A percentile compares a stretch with the other conserved stretches of the same genome.
Conservation (phyloP, 35 echinoderm and acorn worm genomes). For the Lytechinus pictus region DNA sequence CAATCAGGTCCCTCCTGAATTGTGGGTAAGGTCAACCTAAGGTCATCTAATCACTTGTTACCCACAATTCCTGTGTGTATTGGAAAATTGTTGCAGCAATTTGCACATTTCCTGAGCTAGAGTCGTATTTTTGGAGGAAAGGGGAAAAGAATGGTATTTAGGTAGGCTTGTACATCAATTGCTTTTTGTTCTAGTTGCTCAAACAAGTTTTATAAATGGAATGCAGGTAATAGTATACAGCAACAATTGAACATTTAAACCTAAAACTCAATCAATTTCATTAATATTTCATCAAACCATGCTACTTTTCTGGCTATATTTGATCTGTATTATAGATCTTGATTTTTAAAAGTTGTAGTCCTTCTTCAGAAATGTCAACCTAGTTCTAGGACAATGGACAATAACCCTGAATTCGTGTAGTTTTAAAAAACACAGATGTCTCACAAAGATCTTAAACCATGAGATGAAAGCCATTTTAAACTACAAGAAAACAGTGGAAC, state of each 20-base stretch:
- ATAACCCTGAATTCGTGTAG: background rate
- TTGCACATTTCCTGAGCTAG: background rate
- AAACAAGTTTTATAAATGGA: background rate
- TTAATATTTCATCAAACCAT: background rate
- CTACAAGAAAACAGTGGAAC: background rate
- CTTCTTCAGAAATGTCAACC: background rate
- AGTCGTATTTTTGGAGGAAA: background rate
- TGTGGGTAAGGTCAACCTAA: conserved; percentile 30
- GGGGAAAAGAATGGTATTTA: background rate
- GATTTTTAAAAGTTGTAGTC: background rate
- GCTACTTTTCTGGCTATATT: background rate
- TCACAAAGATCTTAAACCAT: background rate
- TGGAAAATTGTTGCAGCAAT: background rate
- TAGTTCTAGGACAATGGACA: background rate
- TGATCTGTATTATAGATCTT: no score
- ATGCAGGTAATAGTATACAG: background rate
- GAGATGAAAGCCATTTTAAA: background rate
- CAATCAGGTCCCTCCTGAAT: conserved; percentile 32
- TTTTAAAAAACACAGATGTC: background rate
- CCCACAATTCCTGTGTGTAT: background rate
- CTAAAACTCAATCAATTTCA: background rate
- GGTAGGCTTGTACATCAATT: background rate
- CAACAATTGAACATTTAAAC: background rate
- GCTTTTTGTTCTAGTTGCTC: background rate
- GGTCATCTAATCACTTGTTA: conserved; percentile 31